Evolutionary conservation across 1,140 invertebrate genomes (phyloP), one percentile per base, ranked within the genome.

Genomic region (Drosophila kikkawai): DNA sequence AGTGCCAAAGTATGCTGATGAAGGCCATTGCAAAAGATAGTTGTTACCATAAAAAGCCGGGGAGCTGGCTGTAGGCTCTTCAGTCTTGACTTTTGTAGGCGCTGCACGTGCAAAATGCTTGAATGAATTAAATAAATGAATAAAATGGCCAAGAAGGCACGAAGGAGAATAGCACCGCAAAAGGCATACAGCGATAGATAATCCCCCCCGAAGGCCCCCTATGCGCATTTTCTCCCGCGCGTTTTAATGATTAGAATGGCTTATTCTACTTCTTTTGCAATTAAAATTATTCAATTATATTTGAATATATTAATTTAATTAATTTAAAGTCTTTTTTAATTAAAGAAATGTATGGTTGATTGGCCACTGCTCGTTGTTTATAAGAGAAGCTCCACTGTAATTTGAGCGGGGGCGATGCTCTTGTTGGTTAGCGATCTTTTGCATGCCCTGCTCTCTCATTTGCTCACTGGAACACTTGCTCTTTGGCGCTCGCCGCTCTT

Each of bases 11-110:
- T 87, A 86, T 87, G 70, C 44, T 75, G 82, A 85, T 85, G 82
- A 84, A 85, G 82, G 82, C 82, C 82, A 78, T 68, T 65, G 66
- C 67, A 69, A 84, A 78, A 80, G 82, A 50, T 84, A 61, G 81
- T 63, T 29, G 81, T 63, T 29, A 19, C 34, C 34, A 55, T 51
- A 34, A 39, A 17, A n/a, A 47, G 44, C 26, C 44, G 22, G 15
- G 42, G n/a, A 39, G 59, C 42, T 48, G 17, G 12, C 26, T 41
- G 32, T 17, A 48, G 45, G 13, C 45, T 51, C 44, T 17, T 26
- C 70, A 64, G 42, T 32, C 34, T 37, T 37, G 17, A 9, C 53
- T 39, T 74, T 77, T 64, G 79, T 86, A 87, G 82, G 83, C 82
- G 70, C 79, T 87, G 83, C 82, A 86, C 83, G 82, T 86, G 81